A percentile compares a stretch with the other conserved stretches of the same genome.
These are phyloP conservation scores for Paramisgurnus dabryanus DNA, from an alignment of 2,113 vertebrate species.

Conservation along the genomic window DNA sequence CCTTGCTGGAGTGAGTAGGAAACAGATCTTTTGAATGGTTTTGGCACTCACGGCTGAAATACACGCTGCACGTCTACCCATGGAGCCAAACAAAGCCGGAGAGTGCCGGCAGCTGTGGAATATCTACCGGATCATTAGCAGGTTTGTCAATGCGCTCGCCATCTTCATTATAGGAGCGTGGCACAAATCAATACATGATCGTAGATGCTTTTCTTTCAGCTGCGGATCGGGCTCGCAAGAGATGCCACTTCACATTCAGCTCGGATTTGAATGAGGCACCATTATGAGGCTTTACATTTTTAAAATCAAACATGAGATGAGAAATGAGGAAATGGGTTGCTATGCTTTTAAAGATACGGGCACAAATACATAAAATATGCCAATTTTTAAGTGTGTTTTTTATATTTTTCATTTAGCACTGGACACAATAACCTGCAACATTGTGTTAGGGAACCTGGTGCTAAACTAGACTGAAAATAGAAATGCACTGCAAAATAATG, in stretches of 20 bases:
- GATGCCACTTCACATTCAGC: conserved; percentile 49
- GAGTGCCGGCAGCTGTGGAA: conserved; percentile 49
- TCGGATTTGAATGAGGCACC: conserved; percentile 49
- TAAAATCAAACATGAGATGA: conserved; percentile 30
- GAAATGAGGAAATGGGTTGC: conserved; percentile 9
- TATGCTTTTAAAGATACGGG: conserved; percentile 2
- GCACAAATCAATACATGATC: conserved; percentile 52
- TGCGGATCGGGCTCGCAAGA: conserved; percentile 40
- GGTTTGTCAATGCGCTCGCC: conserved; percentile 53
- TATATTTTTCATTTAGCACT: no score
- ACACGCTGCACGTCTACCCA: conserved; percentile 26
- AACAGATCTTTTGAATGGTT: conserved; percentile 36
- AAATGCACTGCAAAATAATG: no score
- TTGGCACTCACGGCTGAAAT: conserved; percentile 34
- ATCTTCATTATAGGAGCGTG: conserved; percentile 49
- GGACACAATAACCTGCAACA: no score
- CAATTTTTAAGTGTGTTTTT: no score
- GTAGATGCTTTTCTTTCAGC: conserved; percentile 47
- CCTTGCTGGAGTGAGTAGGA: conserved; percentile 31
- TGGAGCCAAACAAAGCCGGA: conserved; percentile 43
- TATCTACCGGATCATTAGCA: conserved; percentile 49
- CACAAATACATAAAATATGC: background rate
- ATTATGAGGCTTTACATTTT: conserved; percentile 46
- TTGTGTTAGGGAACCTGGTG: no score
- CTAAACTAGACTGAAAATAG: no score